phyloP scores from a whole-genome alignment of 64 coral and sea anemone genomes.

The Catalaphyllia jardinei region DNA sequence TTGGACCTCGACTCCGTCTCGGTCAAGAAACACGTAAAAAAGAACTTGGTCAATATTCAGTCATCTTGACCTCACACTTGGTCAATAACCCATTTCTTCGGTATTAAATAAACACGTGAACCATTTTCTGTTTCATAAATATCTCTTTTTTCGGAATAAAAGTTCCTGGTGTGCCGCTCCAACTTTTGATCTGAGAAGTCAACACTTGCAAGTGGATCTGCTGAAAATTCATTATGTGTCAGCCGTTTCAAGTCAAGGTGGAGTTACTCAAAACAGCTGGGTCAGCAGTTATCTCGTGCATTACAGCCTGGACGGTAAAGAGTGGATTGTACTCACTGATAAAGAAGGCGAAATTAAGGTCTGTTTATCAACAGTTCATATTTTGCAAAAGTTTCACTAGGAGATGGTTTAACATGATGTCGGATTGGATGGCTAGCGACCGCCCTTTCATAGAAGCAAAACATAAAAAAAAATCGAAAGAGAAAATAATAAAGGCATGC shows the following conservation, averaged over 20 bases:
- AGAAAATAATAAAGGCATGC: too few relatives aligned
- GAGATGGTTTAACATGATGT: too few relatives aligned
- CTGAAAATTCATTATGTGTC: background rate
- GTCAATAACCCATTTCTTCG: too few relatives aligned
- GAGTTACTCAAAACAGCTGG: background rate
- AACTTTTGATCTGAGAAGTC: background rate
- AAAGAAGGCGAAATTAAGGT: background rate
- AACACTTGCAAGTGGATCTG: constrained; percentile 1
- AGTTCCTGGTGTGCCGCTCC: constrained; percentile 17
- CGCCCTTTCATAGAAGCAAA: too few relatives aligned
- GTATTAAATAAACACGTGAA: too few relatives aligned
- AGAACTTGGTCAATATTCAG: too few relatives aligned
- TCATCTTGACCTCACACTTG: too few relatives aligned
- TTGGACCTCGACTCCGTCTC: too few relatives aligned
- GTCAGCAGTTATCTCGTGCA: constrained; percentile 8
- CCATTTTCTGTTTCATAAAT: background rate
- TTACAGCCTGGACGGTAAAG: background rate
- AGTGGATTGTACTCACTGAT: background rate
- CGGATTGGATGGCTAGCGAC: too few relatives aligned
- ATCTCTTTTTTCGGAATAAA: background rate
- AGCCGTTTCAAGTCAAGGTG: background rate
- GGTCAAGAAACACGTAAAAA: too few relatives aligned
- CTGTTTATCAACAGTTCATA: too few relatives aligned
- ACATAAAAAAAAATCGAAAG: too few relatives aligned
- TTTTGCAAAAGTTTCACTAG: background rate